phyloP scores from a whole-genome alignment of 2,113 vertebrate species.

The Sylvilagus bachmani region DNA sequence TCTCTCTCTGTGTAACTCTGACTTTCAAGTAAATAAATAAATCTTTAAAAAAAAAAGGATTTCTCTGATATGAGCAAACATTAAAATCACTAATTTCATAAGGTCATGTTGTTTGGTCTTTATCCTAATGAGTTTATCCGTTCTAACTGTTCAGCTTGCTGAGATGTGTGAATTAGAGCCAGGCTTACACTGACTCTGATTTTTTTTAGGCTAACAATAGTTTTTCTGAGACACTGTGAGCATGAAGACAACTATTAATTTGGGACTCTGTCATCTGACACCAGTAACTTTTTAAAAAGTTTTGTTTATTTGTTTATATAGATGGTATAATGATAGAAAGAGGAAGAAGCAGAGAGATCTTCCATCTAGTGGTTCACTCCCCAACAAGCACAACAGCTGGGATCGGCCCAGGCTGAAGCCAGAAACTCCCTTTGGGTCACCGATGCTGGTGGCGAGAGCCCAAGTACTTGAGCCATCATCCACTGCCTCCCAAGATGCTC shows the following conservation, averaged over 20 bases:
- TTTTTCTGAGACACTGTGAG: slow-evolving; percentile 6
- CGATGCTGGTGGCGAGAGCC: no score
- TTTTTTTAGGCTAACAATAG: slow-evolving; percentile 34
- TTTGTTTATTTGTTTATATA: no score
- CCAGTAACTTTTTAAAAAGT: not conserved
- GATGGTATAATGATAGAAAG: no score
- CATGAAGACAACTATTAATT: not conserved
- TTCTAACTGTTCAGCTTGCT: slow-evolving; percentile 41
- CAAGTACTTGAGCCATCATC: no score
- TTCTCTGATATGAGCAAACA: slow-evolving; percentile 40
- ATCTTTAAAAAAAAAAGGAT: not conserved
- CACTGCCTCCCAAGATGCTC: no score
- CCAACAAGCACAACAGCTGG: no score
- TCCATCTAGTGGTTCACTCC: no score
- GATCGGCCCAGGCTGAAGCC: no score
- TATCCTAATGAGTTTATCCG: slow-evolving; percentile 41
- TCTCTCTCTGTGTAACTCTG: no score
- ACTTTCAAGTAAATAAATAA: no score
- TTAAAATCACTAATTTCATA: slow-evolving; percentile 66
- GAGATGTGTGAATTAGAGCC: slow-evolving; percentile 40
- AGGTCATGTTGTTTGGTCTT: slow-evolving; percentile 47
- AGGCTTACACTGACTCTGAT: not conserved
- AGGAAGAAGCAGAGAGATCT: no score
- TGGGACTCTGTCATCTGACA: not conserved
- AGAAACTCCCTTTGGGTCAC: no score